Conservation (phyloP, 2,888 invertebrate genomes). For the Caenorhabditis panamensis region DNA sequence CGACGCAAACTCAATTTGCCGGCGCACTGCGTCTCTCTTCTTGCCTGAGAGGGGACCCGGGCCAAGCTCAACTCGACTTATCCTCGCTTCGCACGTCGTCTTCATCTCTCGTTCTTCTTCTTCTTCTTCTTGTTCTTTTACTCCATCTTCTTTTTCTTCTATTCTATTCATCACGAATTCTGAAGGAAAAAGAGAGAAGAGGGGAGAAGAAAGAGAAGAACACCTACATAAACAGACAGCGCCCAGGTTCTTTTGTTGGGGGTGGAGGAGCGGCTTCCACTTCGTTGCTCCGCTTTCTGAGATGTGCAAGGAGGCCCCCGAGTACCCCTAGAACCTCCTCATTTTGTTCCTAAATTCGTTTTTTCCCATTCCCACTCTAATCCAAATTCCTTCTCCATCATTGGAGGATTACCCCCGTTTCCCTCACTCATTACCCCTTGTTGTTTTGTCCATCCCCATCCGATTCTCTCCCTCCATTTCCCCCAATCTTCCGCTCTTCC, state of each 20-base stretch:
- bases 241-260: slow-evolving; percentile 9
- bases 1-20: slow-evolving; percentile 57
- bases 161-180: slow-evolving; percentile 34
- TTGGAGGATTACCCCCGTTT: slow-evolving; percentile 2
- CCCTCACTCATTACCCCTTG: slow-evolving; percentile 40
- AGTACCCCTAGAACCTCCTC: background rate
- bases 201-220: slow-evolving; percentile 37
- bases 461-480: background rate
- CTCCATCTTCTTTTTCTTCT: background rate
- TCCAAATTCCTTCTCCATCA: too few species aligned
- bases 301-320: background rate
- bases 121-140: slow-evolving; percentile 7
- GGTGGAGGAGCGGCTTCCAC: slow-evolving; percentile 20
- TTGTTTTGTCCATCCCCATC: slow-evolving; percentile 15
- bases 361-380: slow-evolving; percentile 15
- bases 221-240: slow-evolving; percentile 42
- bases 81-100: slow-evolving; percentile 12
- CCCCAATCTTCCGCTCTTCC: slow-evolving; percentile 28
- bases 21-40: slow-evolving; percentile 35
- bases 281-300: slow-evolving; percentile 40
- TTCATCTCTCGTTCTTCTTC: slow-evolving; percentile 14
- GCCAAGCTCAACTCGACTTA: slow-evolving; percentile 37
- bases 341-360: background rate
- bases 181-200: slow-evolving; percentile 26
- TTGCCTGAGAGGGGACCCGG: background rate